Conservation (phyloP, 2,888 invertebrate genomes). For the Cephus pygmeus region DNA sequence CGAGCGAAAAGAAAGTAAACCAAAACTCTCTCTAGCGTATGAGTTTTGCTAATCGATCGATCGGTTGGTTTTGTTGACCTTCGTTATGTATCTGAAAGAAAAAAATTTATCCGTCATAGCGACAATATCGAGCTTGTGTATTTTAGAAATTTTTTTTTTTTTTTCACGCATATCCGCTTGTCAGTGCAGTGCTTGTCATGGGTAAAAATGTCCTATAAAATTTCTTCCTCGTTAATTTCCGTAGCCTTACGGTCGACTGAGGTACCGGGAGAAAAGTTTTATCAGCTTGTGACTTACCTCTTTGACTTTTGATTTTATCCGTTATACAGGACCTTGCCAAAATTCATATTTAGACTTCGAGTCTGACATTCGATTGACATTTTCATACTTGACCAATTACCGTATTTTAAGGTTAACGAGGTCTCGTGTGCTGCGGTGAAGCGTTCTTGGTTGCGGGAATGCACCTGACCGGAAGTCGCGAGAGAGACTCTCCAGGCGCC, state of each 20-base stretch:
- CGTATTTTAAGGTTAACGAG: not conserved
- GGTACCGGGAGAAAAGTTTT: not conserved
- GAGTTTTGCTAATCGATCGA: not conserved
- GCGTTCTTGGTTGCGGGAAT: not conserved
- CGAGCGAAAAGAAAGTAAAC: not conserved
- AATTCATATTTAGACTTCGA: not conserved
- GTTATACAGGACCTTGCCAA: not conserved
- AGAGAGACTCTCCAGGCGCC: not conserved
- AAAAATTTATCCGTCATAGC: not conserved
- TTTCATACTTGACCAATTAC: not conserved
- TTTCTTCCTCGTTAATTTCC: not conserved
- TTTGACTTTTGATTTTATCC: not conserved
- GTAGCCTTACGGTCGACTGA: not conserved
- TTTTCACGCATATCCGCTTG: not conserved
- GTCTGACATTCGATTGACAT: too few relatives aligned
- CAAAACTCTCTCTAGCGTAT: not conserved
- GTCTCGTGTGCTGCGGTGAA: not conserved
- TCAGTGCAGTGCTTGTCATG: not conserved
- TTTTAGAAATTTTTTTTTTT: not conserved
- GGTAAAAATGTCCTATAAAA: not conserved
- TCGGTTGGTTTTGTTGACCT: not conserved
- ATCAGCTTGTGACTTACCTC: not conserved
- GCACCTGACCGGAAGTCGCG: not conserved
- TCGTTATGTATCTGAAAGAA: not conserved
- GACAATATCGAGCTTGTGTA: not conserved